Evolutionary conservation across 2,113 vertebrate genomes (phyloP).

Genomic region (Pteruthius melanotis): DNA sequence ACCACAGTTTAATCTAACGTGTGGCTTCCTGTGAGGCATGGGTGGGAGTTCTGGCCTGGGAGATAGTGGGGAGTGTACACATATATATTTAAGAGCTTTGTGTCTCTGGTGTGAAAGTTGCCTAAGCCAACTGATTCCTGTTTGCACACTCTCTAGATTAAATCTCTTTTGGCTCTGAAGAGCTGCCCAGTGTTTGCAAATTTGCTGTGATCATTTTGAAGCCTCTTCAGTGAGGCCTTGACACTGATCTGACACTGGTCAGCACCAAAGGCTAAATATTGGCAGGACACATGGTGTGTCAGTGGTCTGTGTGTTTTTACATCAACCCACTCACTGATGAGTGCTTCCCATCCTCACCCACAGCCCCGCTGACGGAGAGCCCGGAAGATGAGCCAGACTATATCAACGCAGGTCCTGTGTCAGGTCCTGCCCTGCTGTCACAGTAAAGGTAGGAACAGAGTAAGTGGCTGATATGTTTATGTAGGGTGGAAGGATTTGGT

Average conservation of each 20-base stretch:
- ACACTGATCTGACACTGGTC: neutral
- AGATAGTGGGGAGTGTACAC: neutral
- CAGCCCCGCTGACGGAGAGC: neutral
- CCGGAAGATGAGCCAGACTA: conserved; percentile 68
- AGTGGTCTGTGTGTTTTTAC: neutral
- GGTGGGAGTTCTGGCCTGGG: neutral
- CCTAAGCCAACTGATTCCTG: neutral
- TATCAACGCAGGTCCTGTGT: neutral
- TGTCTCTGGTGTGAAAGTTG: neutral
- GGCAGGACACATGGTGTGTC: accelerated
- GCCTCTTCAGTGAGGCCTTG: neutral
- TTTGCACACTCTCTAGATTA: neutral
- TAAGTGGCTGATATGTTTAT: neutral
- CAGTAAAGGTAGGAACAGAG: neutral
- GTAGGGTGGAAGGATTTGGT: neutral
- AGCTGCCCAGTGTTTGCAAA: neutral
- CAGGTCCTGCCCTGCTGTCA: neutral
- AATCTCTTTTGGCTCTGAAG: neutral
- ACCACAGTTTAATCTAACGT: neutral
- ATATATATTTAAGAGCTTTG: neutral
- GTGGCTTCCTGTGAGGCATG: neutral
- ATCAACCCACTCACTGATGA: neutral
- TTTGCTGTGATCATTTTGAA: neutral
- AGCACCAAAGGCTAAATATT: accelerated
- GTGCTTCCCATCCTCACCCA: neutral